Evolutionary conservation across 1,140 invertebrate genomes (phyloP).

Genomic region (Mizuhopecten yessoensis): DNA sequence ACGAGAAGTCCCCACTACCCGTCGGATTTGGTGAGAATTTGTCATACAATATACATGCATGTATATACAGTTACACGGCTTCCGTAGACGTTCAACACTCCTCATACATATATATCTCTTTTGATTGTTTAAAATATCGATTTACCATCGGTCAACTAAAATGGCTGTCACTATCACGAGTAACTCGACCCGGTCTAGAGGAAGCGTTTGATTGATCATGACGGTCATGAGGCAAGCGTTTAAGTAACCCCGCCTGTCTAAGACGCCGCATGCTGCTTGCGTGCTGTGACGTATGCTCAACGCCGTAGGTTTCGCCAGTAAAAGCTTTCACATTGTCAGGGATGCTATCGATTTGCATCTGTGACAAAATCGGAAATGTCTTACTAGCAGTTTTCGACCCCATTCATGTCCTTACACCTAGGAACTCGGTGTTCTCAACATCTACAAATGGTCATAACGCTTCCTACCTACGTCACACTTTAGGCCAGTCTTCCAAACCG

Average conservation of each 20-base stretch:
- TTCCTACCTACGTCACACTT: too few species aligned
- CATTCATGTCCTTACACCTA: background rate
- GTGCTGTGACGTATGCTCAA: background rate
- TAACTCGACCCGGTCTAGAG: background rate
- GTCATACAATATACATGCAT: too few species aligned
- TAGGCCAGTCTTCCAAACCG: too few species aligned
- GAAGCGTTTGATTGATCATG: background rate
- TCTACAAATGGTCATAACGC: too few species aligned
- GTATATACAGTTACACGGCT: background rate
- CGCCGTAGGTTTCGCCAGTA: background rate
- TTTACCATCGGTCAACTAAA: background rate
- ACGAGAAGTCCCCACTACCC: background rate
- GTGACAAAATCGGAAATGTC: background rate
- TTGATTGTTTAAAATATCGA: background rate
- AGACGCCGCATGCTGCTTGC: background rate
- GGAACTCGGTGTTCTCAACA: too few species aligned
- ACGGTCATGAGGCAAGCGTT: conserved; percentile 25
- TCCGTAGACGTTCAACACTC: background rate
- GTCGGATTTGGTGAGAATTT: background rate
- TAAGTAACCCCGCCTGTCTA: background rate
- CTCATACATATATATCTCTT: background rate
- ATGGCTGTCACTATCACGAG: background rate
- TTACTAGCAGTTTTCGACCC: background rate
- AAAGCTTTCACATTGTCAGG: background rate
- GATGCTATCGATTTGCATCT: background rate